Evolutionary conservation across 2,888 invertebrate genomes (phyloP), one percentile per base, ranked within the genome.

Genomic region (Drosophila mercatorum): DNA sequence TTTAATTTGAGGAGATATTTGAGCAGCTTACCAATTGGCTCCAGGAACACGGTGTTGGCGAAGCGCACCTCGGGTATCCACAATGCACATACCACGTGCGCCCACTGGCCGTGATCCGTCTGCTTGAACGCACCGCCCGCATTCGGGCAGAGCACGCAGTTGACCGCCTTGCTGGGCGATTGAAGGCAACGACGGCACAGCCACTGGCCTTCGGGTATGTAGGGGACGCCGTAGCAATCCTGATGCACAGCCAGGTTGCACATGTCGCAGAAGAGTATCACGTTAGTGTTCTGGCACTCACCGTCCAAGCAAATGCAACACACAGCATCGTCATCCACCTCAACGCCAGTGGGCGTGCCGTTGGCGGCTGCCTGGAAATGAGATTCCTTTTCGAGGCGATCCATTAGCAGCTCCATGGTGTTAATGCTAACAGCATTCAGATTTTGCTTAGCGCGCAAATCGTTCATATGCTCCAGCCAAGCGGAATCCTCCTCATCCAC

Each of bases 21-120:
- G 28, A 6, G 2, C 1, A 10, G 8, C 93, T 92, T 91, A 95
- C 95, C 96, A 75, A 99, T 98, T 0, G 99, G 99, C 93, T 99
- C 99, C 81, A 99, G 94, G 91, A 99, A 99, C 6, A 97, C 99
- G 0, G 98, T 98, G 92, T 99, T 99, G 0, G 99, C 99, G 92
- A 99, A 99, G 79, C 98, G 95, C 52, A 97, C 99, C 95, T 99
- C 99, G 2, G 99, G 99, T 87, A 99, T 98, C 99, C 99, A 99
- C 2, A 99, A 94, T 0, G 99, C 99, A 92, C 99, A 99, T 0
- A 99, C 98, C 3, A 99, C 99, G 92, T 99, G 99, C 1, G 98
- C 99, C 99, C 99, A 99, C 0, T 97, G 96, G n/a, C 92, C 91
- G 89, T 97, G 95, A 92, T 98, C 98, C 0, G 99, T 98, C 93